These are phyloP conservation scores for Hydrolagus affinis DNA, from an alignment of 2,113 vertebrate species.

Conservation along the genomic window DNA sequence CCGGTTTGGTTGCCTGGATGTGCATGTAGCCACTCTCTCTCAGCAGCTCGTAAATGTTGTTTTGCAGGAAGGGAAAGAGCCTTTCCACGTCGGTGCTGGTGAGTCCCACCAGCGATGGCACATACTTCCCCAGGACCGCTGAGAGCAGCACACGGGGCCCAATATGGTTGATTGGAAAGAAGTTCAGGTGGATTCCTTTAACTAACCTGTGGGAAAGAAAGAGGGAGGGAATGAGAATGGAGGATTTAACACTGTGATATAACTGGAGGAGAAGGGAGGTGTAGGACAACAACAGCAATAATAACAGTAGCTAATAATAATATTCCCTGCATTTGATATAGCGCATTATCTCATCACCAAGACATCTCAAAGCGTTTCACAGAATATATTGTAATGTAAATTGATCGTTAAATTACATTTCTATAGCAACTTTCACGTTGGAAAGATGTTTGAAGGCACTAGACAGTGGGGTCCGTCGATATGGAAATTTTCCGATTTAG, in stretches of 20 bases:
- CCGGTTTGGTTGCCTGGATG: slow-evolving; percentile 79
- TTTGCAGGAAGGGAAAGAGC: slow-evolving; percentile 66
- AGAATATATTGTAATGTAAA: no score
- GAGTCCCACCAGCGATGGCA: slow-evolving; percentile 71
- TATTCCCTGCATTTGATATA: no score
- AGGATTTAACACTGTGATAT: no score
- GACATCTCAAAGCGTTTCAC: no score
- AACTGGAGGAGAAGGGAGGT: not conserved
- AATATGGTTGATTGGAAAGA: not conserved
- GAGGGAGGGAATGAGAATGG: not conserved
- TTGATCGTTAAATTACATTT: no score
- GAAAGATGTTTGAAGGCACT: no score
- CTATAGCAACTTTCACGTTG: no score
- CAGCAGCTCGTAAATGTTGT: slow-evolving; percentile 54
- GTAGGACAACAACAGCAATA: not conserved
- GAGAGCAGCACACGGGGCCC: slow-evolving; percentile 45
- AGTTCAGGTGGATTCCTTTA: slow-evolving; percentile 71
- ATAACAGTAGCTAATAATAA: no score
- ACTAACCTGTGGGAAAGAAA: slow-evolving; percentile 53
- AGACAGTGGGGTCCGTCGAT: no score
- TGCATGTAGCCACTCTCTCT: slow-evolving; percentile 70
- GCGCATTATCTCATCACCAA: no score
- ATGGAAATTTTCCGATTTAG: no score
- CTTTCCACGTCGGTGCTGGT: slow-evolving; percentile 61
- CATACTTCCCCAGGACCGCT: slow-evolving; percentile 61